Evolutionary conservation across 2,888 invertebrate species (phyloP).

Genomic region (Protodeltote pygarga): DNA sequence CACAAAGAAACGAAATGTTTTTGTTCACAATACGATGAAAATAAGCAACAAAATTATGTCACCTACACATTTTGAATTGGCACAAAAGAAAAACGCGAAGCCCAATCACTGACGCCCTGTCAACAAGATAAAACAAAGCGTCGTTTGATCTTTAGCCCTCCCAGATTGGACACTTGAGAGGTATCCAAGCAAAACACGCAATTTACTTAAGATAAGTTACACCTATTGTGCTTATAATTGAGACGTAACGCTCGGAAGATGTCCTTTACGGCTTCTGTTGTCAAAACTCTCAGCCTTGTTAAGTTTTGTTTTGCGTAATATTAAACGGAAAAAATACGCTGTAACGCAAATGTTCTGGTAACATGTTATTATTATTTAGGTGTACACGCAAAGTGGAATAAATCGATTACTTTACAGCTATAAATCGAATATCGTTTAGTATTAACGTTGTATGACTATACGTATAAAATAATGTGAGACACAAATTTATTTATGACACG

Average conservation of each 20-base stretch:
- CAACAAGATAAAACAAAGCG: slow-evolving; percentile 75
- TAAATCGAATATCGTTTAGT: slow-evolving; percentile 29
- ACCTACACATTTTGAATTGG: slow-evolving; percentile 47
- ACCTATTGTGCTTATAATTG: slow-evolving; percentile 70
- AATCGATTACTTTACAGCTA: slow-evolving; percentile 43
- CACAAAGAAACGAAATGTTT: slow-evolving; percentile 40
- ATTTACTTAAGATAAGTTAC: slow-evolving; percentile 75
- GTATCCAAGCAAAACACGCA: slow-evolving; percentile 58
- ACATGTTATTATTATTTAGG: slow-evolving; percentile 29
- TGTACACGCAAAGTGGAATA: slow-evolving; percentile 36
- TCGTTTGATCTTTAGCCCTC: slow-evolving; percentile 75
- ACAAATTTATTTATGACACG: slow-evolving; percentile 23
- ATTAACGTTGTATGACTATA: slow-evolving; percentile 29
- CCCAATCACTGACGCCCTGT: slow-evolving; percentile 42
- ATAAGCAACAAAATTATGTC: slow-evolving; percentile 54
- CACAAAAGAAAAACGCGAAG: slow-evolving; percentile 53
- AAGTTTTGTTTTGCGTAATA: slow-evolving; percentile 38
- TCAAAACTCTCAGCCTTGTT: slow-evolving; percentile 30
- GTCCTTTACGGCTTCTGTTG: slow-evolving; percentile 49
- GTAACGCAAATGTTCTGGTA: slow-evolving; percentile 12
- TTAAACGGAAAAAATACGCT: slow-evolving; percentile 14
- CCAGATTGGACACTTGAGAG: slow-evolving; percentile 59
- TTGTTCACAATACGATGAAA: slow-evolving; percentile 45
- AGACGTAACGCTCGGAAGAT: slow-evolving; percentile 44
- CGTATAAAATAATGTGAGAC: slow-evolving; percentile 23